These are phyloP conservation scores for Rapana venosa DNA, from an alignment of 2,888 invertebrate species.

Conservation along the genomic window DNA sequence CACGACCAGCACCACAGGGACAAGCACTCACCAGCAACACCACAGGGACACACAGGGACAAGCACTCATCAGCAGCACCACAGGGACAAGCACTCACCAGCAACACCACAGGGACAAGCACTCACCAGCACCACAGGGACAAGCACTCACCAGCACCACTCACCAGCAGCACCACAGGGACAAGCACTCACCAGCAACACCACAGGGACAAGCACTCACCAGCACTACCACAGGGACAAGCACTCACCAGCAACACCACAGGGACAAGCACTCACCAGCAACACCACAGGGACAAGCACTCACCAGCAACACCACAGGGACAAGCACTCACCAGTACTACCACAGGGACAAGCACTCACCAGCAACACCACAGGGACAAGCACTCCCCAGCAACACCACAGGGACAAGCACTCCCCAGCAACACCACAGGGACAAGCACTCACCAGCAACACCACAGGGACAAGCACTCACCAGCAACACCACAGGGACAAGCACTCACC, in stretches of 20 bases:
- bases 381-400: slow-evolving; percentile 14
- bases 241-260: too few relatives aligned
- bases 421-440: neutral
- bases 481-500: neutral
- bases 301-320: too few relatives aligned
- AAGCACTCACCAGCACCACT: neutral
- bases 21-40: too few relatives aligned
- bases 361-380: neutral
- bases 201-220: too few relatives aligned
- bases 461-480: neutral
- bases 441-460: too few relatives aligned
- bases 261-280: too few relatives aligned
- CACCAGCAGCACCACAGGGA: neutral
- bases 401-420: slow-evolving; percentile 6
- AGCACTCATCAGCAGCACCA: neutral
- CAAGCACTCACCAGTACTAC: too few relatives aligned
- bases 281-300: too few relatives aligned
- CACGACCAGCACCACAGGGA: too few relatives aligned
- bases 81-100: neutral
- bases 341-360: slow-evolving; percentile 6
- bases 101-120: too few relatives aligned
- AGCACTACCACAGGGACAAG: too few relatives aligned
- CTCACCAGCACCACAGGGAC: neutral
- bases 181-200: neutral
- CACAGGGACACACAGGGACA: neutral